Conservation (phyloP, 2,888 invertebrate species). For the Drosophila hamatofila region DNA sequence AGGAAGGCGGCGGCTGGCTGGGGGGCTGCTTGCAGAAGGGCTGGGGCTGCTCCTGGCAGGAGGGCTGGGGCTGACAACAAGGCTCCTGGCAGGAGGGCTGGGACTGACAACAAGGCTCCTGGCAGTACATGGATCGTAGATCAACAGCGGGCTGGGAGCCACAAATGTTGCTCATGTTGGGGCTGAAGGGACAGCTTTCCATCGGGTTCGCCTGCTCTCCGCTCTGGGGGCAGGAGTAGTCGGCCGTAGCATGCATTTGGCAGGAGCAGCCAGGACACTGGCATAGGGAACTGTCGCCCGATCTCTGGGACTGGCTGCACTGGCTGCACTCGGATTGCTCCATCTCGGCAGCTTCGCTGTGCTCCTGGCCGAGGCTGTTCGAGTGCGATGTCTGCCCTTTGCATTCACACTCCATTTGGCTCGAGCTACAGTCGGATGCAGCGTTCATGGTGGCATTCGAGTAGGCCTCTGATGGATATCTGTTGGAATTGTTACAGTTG, state of each 20-base stretch:
- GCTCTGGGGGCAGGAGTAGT: neutral
- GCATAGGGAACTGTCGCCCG: too few species aligned
- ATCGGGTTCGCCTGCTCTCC: neutral
- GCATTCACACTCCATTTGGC: neutral
- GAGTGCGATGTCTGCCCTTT: neutral
- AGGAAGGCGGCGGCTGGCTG: neutral
- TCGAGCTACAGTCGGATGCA: neutral
- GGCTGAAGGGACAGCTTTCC: neutral
- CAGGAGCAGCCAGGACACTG: neutral
- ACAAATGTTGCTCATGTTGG: neutral
- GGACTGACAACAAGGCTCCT: neutral
- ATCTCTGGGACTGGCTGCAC: neutral
- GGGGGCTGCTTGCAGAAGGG: neutral
- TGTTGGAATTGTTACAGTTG: neutral
- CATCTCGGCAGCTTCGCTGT: neutral
- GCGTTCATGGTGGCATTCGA: neutral
- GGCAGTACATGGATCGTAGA: neutral
- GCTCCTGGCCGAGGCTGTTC: neutral
- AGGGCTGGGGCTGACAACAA: neutral
- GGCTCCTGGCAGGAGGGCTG: neutral
- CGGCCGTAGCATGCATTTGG: neutral
- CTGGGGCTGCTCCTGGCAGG: neutral
- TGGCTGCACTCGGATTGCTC: neutral
- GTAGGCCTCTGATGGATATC: too few species aligned
- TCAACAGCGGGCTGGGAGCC: neutral